Conservation (phyloP, 2,888 invertebrate genomes). For the Ophion obscuratus region DNA sequence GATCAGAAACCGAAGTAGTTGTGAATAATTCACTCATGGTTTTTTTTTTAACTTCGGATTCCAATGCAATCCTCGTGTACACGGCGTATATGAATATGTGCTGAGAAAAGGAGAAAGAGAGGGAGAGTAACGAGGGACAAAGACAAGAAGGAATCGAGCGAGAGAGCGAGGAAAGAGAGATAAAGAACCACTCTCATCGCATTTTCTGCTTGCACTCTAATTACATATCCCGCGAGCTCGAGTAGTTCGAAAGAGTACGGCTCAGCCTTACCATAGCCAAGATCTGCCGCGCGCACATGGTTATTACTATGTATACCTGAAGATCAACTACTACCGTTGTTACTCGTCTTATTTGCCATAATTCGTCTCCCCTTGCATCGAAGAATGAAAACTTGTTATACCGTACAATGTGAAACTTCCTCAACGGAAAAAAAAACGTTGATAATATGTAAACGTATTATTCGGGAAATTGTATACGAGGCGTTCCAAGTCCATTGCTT, state of each 20-base stretch:
- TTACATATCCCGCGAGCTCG: conserved; percentile 63
- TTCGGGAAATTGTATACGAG: too few relatives aligned
- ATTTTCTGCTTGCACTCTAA: conserved; percentile 66
- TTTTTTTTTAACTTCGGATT: not conserved
- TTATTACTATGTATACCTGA: conserved; percentile 37
- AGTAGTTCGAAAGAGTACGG: conserved; percentile 57
- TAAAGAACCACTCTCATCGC: conserved; percentile 49
- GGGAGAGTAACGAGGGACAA: conserved; percentile 4
- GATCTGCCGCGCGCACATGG: conserved; percentile 47
- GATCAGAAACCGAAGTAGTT: not conserved
- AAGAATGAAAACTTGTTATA: not conserved
- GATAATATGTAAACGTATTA: not conserved
- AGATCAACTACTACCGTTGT: conserved; percentile 31
- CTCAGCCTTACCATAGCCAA: conserved; percentile 41
- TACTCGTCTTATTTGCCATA: conserved; percentile 35
- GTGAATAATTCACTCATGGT: not conserved
- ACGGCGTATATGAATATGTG: not conserved
- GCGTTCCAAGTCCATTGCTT: too few relatives aligned
- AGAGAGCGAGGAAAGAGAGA: conserved; percentile 22
- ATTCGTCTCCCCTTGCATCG: conserved; percentile 26
- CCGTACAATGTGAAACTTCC: not conserved
- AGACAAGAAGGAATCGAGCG: conserved; percentile 12
- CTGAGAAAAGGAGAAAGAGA: not conserved
- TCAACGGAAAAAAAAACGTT: not conserved
- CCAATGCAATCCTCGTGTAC: not conserved